phyloP scores from a whole-genome alignment of 2,113 vertebrate species.

The Petrocephalus microphthalmus region DNA sequence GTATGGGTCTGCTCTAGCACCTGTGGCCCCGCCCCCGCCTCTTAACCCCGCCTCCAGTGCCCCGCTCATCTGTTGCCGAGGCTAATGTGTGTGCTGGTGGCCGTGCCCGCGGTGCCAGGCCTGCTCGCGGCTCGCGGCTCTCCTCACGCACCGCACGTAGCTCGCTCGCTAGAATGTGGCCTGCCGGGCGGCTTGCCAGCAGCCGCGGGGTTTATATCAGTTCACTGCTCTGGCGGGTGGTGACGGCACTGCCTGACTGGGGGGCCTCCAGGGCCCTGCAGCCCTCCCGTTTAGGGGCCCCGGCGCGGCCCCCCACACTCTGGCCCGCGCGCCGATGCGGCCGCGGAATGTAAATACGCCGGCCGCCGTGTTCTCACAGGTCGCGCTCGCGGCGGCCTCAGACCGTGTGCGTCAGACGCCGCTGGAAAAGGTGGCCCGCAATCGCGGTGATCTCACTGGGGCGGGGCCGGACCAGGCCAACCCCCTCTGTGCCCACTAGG shows the following conservation, averaged over 20 bases:
- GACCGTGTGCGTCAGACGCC: background rate
- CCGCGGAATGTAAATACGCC: constrained; percentile 10
- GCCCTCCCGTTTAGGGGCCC: background rate
- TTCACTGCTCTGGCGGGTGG: constrained; percentile 38
- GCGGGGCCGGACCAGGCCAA: too few species aligned
- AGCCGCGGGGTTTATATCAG: constrained; percentile 58
- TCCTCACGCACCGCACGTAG: constrained; percentile 67
- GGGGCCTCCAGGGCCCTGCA: too few species aligned
- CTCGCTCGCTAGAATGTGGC: constrained; percentile 64
- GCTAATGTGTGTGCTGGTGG: constrained; percentile 47
- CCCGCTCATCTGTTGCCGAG: constrained; percentile 14
- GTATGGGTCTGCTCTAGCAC: background rate
- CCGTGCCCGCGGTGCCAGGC: constrained; percentile 41
- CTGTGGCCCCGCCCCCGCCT: background rate
- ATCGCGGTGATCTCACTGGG: background rate
- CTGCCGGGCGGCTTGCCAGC: constrained; percentile 56
- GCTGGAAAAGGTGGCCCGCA: background rate
- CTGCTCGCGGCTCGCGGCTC: constrained; percentile 43
- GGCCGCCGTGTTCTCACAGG: background rate
- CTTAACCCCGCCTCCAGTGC: background rate
- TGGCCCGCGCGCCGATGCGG: background rate
- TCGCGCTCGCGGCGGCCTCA: background rate
- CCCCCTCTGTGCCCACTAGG: background rate
- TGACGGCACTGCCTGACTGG: background rate
- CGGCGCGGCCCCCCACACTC: background rate